Conservation (phyloP, 2,797 vertebrate genomes). For the Thripadectes ignobilis region DNA sequence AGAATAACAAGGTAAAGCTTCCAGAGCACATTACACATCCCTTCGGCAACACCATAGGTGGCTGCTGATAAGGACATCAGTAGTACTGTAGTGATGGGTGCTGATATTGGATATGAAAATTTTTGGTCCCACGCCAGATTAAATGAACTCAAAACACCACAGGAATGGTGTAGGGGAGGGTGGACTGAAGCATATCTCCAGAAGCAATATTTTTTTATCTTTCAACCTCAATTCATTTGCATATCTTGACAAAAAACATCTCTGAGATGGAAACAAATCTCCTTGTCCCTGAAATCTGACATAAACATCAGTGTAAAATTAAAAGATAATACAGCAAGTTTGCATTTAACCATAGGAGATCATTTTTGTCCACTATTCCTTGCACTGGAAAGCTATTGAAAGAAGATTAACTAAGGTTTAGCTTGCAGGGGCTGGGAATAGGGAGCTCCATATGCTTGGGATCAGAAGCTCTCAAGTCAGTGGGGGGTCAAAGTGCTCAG, state of each 20-base stretch:
- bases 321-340: background rate
- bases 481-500: rapidly evolving
- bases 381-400: background rate
- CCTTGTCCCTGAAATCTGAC: background rate
- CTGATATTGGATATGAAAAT: background rate
- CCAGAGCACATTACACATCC: background rate
- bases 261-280: background rate
- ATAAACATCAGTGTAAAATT: background rate
- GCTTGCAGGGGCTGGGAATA: background rate
- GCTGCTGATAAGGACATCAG: background rate
- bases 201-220: background rate
- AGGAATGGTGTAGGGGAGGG: background rate
- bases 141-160: background rate
- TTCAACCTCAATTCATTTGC: background rate
- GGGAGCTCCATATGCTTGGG: background rate
- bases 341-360: background rate
- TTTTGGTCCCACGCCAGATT: background rate
- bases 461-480: background rate
- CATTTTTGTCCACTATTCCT: background rate
- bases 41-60: background rate
- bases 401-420: background rate
- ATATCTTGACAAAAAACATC: background rate
- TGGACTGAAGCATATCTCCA: background rate
- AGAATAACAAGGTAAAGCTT: background rate
- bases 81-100: background rate